Base-by-base conservation (phyloP, 2,888 invertebrate species). In the Entomobrya multifasciata region DNA sequence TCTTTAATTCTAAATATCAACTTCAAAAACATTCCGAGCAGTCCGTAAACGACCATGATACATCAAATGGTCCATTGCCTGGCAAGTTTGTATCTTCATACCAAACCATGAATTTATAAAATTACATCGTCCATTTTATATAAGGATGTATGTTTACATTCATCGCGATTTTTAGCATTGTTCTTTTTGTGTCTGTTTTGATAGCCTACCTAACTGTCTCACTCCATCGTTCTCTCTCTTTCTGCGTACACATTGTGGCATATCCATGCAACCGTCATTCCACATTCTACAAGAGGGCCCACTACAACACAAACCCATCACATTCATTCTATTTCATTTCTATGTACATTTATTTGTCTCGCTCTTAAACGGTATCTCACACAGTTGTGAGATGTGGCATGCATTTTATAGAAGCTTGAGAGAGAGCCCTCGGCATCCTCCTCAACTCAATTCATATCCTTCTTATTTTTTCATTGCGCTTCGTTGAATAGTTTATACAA, bases 51-150 rank as follows among this genome's bases (percentile, higher is more conserved):
- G 72, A 60, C 81, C 81, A 82, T 60, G 81, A 82, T 72, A 60
- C 80, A 36, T 57, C 60, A 72, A 82, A 82, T 72, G 81, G 81
- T 82, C 81, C 81, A 82, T 82, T 82, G 81, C 47, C 44, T 82
- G 81, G 30, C 81, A 60, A 72, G 57, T 27, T 15, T 55, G n/a
- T 17, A 6, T 52, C 30, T 65, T 30, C n/a, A n/a, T n/a, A n/a
- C n/a, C n/a, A n/a, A n/a, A n/a, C n/a, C n/a, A n/a, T n/a, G n/a
- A n/a, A n/a, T n/a, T n/a, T n/a, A n/a, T n/a, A n/a, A n/a, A n/a
- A n/a, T n/a, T n/a, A n/a, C n/a, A n/a, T n/a, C n/a, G n/a, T 44
- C 47, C 72, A 30, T 72, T 47, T 55, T 41, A 41, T 49, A 49
- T 49, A n/a, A n/a, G n/a, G n/a, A n/a, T n/a, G n/a, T n/a, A 49